Evolutionary conservation across 1,140 invertebrate genomes (phyloP).

Genomic region (Bombus consobrinus): DNA sequence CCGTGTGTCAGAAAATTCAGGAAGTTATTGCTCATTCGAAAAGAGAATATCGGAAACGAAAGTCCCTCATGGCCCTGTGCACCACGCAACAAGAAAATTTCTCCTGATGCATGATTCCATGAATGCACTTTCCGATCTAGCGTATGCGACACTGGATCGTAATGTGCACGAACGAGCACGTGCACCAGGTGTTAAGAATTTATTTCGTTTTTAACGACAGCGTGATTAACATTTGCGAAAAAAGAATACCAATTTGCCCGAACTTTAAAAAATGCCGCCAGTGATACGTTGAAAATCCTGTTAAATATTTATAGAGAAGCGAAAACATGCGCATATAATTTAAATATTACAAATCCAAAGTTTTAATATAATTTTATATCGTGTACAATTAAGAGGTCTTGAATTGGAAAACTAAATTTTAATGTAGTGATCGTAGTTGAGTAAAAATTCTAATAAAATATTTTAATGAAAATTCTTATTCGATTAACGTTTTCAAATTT

Average conservation of each 20-base stretch:
- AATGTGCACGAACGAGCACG: constrained; percentile 21
- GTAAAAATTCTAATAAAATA: not conserved
- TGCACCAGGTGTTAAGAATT: constrained; percentile 46
- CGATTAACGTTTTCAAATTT: not conserved
- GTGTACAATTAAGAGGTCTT: too few relatives aligned
- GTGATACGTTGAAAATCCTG: not conserved
- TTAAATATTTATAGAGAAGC: not conserved
- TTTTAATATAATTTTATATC: too few relatives aligned
- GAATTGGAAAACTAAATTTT: too few relatives aligned
- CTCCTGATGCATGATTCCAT: constrained; percentile 72
- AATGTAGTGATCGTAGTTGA: not conserved
- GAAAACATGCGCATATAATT: not conserved
- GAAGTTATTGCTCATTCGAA: constrained; percentile 61
- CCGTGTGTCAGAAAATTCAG: constrained; percentile 27
- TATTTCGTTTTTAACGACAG: not conserved
- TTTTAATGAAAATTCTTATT: not conserved
- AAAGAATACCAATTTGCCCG: not conserved
- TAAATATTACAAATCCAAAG: too few relatives aligned
- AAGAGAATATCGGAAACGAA: constrained; percentile 57
- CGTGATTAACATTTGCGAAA: not conserved
- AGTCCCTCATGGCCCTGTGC: constrained; percentile 43
- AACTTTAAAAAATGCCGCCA: not conserved
- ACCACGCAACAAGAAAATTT: constrained; percentile 68
- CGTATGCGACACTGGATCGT: constrained; percentile 18
- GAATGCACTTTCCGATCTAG: constrained; percentile 50